Percentiles rank a stretch among this genome's conserved stretches.
Conservation (phyloP, 2,797 vertebrate species). For the Denticeps clupeoides region DNA sequence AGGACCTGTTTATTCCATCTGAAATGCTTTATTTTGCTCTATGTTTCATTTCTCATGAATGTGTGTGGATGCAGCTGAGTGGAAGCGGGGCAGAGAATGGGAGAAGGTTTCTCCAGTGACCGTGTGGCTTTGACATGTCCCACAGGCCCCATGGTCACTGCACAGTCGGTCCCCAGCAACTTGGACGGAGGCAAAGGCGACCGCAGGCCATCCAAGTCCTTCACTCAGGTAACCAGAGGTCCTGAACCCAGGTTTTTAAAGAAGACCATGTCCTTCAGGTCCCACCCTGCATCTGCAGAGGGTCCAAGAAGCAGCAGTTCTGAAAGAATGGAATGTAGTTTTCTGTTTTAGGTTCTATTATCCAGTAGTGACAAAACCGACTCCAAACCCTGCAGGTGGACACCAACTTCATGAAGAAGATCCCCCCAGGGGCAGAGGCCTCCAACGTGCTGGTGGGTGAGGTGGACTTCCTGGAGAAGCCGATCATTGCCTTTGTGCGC, state of each 20-base stretch:
- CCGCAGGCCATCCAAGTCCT: slow-evolving; percentile 69
- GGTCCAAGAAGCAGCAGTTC: too few species aligned
- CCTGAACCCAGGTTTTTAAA: slow-evolving; percentile 70
- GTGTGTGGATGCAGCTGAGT: too few species aligned
- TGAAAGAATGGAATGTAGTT: too few species aligned
- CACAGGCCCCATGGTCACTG: slow-evolving; percentile 73
- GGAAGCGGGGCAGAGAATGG: too few species aligned
- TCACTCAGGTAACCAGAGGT: too few species aligned
- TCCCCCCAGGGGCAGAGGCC: slow-evolving; percentile 85
- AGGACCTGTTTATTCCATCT: too few species aligned
- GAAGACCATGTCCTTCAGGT: slow-evolving; percentile 67
- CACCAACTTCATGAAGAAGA: slow-evolving; percentile 98
- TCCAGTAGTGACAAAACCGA: background rate
- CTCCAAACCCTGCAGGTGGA: slow-evolving; percentile 67
- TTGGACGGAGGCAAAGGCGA: slow-evolving; percentile 74
- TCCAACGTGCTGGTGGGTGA: slow-evolving; percentile 95
- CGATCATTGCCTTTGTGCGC: slow-evolving; percentile 86
- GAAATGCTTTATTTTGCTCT: too few species aligned
- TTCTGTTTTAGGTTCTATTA: too few species aligned
- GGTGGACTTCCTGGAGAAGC: slow-evolving; percentile 90
- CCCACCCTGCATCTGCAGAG: too few species aligned
- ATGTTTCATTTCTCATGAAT: too few species aligned
- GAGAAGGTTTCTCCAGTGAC: too few species aligned
- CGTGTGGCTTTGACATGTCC: too few species aligned
- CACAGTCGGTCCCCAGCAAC: slow-evolving; percentile 74